A percentile compares a stretch with the other conserved stretches of the same genome.
Conservation (phyloP, 2,888 invertebrate species). For the Sminthurinus aureus region DNA sequence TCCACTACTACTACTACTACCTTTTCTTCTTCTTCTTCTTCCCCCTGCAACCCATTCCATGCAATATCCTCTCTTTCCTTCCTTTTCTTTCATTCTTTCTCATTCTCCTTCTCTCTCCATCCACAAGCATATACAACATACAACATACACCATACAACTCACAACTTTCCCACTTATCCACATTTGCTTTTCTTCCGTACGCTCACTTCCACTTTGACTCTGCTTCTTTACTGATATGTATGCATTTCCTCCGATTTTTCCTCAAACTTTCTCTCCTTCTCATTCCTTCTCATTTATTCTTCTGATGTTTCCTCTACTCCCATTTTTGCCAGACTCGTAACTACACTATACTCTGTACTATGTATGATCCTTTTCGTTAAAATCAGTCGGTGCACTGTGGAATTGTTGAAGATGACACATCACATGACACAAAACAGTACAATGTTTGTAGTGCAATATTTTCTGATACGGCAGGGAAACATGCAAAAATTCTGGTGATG, state of each 20-base stretch:
- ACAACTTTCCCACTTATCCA: slow-evolving; percentile 29
- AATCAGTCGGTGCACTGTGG: too few relatives aligned
- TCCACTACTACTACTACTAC: neutral
- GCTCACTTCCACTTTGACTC: slow-evolving; percentile 13
- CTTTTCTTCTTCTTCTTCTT: neutral
- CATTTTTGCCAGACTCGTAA: too few relatives aligned
- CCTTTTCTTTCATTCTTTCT: slow-evolving; percentile 15
- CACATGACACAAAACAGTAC: too few relatives aligned
- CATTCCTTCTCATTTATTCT: too few relatives aligned
- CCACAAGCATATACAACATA: neutral
- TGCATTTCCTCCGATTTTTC: neutral
- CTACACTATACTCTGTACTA: too few relatives aligned
- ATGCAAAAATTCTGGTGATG: too few relatives aligned
- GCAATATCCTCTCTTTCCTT: neutral
- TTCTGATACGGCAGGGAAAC: too few relatives aligned
- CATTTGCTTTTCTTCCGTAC: slow-evolving; percentile 8
- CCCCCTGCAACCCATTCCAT: slow-evolving; percentile 2
- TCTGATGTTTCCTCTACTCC: too few relatives aligned
- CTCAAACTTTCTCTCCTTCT: neutral
- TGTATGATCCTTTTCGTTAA: too few relatives aligned
- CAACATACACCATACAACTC: neutral
- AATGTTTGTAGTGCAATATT: too few relatives aligned
- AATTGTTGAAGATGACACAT: too few relatives aligned
- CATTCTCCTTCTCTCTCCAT: neutral
- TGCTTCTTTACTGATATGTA: neutral